These are phyloP conservation scores for Leptinotarsa peninsularis DNA, from an alignment of 2,888 invertebrate species.

Conservation along the genomic window DNA sequence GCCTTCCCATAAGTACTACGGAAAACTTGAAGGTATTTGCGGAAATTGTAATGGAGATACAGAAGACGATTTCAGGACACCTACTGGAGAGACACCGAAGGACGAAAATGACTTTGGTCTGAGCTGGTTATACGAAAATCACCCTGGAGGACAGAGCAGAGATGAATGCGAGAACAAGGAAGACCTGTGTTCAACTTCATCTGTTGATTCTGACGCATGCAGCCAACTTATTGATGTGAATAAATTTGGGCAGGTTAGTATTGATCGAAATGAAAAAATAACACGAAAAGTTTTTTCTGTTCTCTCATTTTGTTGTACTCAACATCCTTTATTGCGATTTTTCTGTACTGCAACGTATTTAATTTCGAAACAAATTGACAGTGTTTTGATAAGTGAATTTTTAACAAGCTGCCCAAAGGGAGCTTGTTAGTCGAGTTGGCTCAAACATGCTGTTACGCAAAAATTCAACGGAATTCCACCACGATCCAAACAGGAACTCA, in stretches of 20 bases:
- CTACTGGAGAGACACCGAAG: slow-evolving; percentile 69
- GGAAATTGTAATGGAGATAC: slow-evolving; percentile 78
- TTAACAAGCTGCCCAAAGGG: no score
- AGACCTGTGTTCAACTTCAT: slow-evolving; percentile 66
- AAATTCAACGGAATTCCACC: no score
- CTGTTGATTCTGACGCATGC: slow-evolving; percentile 76
- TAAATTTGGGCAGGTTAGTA: slow-evolving; percentile 69
- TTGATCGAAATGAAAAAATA: background rate
- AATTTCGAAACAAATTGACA: no score
- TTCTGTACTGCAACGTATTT: no score
- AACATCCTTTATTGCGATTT: no score
- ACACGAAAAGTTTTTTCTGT: no score
- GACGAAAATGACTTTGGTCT: slow-evolving; percentile 69
- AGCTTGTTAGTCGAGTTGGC: no score
- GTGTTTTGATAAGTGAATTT: no score
- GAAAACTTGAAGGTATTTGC: slow-evolving; percentile 83
- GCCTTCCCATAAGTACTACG: slow-evolving; percentile 80
- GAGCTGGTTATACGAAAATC: slow-evolving; percentile 69
- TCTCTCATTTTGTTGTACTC: no score
- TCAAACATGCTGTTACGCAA: no score
- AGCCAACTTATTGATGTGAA: slow-evolving; percentile 71
- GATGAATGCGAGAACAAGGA: slow-evolving; percentile 62
- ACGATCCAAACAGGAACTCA: no score
- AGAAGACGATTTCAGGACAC: slow-evolving; percentile 70
- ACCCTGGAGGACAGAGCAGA: slow-evolving; percentile 64